Evolutionary conservation across 2,797 vertebrate genomes (phyloP).

Genomic region (Sphaeramia orbicularis): DNA sequence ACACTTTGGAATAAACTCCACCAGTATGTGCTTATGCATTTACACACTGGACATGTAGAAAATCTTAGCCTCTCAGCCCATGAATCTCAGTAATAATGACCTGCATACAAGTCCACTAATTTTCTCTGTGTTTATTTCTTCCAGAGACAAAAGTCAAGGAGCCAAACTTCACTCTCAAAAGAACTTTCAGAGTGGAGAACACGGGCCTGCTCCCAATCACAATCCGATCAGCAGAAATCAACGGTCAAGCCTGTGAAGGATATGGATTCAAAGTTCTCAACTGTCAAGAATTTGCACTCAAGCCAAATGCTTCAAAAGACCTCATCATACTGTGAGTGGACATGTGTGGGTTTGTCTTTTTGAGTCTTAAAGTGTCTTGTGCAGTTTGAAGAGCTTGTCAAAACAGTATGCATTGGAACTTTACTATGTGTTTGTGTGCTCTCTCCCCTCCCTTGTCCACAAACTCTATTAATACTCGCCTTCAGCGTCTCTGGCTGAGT

Average conservation of each 20-base stretch:
- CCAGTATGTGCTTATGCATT: too few relatives aligned
- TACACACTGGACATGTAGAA: too few relatives aligned
- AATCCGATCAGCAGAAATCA: conserved; percentile 92
- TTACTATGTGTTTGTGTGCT: background rate
- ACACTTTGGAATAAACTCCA: too few relatives aligned
- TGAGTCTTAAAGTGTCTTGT: background rate
- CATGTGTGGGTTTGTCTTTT: background rate
- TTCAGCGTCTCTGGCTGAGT: conserved; percentile 36
- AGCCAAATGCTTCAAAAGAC: conserved; percentile 95
- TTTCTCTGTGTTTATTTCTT: background rate
- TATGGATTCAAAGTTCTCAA: conserved; percentile 98
- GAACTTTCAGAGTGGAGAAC: conserved; percentile 96
- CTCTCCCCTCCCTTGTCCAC: conserved; percentile 17
- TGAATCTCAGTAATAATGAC: too few relatives aligned
- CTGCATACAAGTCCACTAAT: background rate
- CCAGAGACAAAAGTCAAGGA: conserved; percentile 92
- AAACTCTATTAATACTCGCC: conserved; percentile 63
- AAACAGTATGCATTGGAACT: conserved; percentile 1
- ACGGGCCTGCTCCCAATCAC: conserved; percentile 92
- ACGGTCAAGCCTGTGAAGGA: conserved; percentile 94
- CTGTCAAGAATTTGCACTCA: conserved; percentile 96
- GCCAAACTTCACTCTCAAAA: conserved; percentile 94
- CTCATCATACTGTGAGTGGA: conserved; percentile 94
- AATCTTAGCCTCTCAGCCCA: too few relatives aligned
- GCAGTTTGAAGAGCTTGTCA: conserved; percentile 12